Evolutionary conservation across 1,140 invertebrate genomes (phyloP).

Genomic region (Augochlora pura): DNA sequence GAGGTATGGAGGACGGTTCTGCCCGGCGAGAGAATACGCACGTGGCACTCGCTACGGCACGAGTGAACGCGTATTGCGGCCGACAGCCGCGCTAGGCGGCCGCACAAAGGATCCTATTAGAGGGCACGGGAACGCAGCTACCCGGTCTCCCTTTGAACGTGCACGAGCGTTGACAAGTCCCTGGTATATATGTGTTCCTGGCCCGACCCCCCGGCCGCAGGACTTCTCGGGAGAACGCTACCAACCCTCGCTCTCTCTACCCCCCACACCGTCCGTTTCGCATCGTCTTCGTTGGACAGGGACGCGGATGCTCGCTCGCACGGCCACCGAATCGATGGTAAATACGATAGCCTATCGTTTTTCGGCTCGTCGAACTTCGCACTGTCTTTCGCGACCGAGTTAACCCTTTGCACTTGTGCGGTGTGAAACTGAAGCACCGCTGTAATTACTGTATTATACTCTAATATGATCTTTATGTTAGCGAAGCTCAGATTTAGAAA

Average conservation of each 20-base stretch:
- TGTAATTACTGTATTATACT: too few relatives aligned
- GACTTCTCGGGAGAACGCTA: constrained; percentile 37
- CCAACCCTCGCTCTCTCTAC: too few relatives aligned
- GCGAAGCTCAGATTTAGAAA: too few relatives aligned
- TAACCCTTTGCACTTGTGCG: too few relatives aligned
- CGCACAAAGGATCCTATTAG: constrained; percentile 71
- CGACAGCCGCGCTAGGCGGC: constrained; percentile 62
- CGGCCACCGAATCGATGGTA: too few relatives aligned
- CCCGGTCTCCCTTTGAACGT: constrained; percentile 59
- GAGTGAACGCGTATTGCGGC: constrained; percentile 47
- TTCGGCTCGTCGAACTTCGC: too few relatives aligned
- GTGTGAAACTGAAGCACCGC: too few relatives aligned
- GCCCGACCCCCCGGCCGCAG: constrained; percentile 27
- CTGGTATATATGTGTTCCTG: constrained; percentile 41
- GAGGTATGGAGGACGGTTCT: too few relatives aligned
- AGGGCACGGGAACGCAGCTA: constrained; percentile 57
- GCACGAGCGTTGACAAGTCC: constrained; percentile 62
- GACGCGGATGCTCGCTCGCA: constrained; percentile 5
- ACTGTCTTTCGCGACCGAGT: too few relatives aligned
- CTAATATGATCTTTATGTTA: too few relatives aligned
- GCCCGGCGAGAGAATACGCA: background rate
- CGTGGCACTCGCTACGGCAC: constrained; percentile 9
- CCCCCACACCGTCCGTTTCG: constrained; percentile 25
- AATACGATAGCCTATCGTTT: too few relatives aligned
- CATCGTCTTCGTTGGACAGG: constrained; percentile 42